These are phyloP conservation scores for Trissolcus japonicus DNA, from an alignment of 2,888 invertebrate species.

Conservation along the genomic window DNA sequence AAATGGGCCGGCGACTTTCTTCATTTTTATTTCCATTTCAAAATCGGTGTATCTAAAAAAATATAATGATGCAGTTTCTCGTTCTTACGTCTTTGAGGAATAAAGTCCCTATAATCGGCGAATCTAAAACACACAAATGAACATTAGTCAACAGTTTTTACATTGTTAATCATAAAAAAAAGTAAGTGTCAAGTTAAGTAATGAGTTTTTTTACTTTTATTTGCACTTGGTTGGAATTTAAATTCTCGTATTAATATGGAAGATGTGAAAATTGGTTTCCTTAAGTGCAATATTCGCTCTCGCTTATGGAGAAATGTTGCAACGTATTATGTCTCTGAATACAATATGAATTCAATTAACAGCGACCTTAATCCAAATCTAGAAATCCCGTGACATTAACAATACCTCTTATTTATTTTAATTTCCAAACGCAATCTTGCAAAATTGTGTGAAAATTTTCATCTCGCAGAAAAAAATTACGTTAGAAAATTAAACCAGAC, in stretches of 20 bases:
- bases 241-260: slow-evolving; percentile 9
- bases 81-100: slow-evolving; percentile 4
- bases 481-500: too few species aligned
- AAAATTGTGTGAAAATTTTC: too few species aligned
- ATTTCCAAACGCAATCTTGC: neutral
- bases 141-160: slow-evolving; percentile 2
- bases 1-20: slow-evolving; percentile 17
- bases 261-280: slow-evolving; percentile 3
- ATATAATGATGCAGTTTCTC: slow-evolving; percentile 5
- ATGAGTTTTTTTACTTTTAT: too few species aligned
- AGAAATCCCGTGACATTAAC: slow-evolving; percentile 5
- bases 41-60: neutral
- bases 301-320: slow-evolving; percentile 9
- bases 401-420: slow-evolving; percentile 2
- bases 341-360: slow-evolving; percentile 24
- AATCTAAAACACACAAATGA: slow-evolving; percentile 6
- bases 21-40: slow-evolving; percentile 17
- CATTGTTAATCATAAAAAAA: slow-evolving; percentile 1
- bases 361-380: neutral
- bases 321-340: slow-evolving; percentile 12
- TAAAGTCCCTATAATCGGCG: neutral
- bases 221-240: too few species aligned
- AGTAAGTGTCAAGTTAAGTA: neutral
- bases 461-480: too few species aligned
- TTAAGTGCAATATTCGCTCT: slow-evolving; percentile 11